Percentiles rank a stretch among this genome's conserved stretches.
These are phyloP conservation scores for Penelope pileata DNA, from an alignment of 2,113 vertebrate genomes.

Conservation along the genomic window DNA sequence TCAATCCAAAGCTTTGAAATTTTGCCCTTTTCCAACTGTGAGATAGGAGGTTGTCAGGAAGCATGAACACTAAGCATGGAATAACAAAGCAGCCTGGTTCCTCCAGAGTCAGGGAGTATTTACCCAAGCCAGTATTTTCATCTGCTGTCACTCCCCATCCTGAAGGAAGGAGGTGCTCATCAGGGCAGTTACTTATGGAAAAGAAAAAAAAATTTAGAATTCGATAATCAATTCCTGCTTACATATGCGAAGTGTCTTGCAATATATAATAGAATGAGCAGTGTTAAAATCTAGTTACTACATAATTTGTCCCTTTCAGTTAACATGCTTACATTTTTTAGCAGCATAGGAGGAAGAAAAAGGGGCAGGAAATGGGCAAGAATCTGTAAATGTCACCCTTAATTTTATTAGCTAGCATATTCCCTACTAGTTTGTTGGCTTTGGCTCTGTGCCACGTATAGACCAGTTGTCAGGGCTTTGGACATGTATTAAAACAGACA, in stretches of 20 bases:
- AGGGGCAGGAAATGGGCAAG: neutral
- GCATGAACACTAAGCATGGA: neutral
- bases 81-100: neutral
- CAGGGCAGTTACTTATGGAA: neutral
- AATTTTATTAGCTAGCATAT: neutral
- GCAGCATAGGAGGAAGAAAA: neutral
- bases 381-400: neutral
- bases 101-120: neutral
- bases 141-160: neutral
- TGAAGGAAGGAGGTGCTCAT: fast-evolving
- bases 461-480: neutral
- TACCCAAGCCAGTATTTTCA: neutral
- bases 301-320: neutral
- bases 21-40: neutral
- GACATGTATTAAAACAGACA: neutral
- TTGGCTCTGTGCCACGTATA: fast-evolving
- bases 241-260: neutral
- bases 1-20: neutral
- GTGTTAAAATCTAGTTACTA: neutral
- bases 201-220: neutral
- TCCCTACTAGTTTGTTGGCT: neutral
- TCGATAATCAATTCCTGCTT: neutral
- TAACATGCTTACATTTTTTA: neutral
- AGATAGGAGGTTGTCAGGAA: neutral
- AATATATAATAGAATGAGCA: neutral